These are phyloP conservation scores for Steinernema hermaphroditum DNA, from an alignment of 2,888 invertebrate genomes.

Conservation along the genomic window DNA sequence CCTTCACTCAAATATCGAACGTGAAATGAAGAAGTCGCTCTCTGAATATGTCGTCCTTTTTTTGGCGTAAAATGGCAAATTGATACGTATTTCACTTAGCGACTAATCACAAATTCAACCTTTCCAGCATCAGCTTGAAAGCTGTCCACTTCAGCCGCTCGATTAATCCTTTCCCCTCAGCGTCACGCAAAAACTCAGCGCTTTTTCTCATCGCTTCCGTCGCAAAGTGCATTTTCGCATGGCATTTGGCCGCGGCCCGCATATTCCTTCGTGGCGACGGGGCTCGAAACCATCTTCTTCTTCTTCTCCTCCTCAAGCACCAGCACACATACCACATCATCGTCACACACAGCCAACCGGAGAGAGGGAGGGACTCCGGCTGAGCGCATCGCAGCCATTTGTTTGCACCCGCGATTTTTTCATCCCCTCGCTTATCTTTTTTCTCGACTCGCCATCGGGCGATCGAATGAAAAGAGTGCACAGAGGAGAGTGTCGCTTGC, in stretches of 20 bases:
- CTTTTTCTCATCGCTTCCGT: not conserved
- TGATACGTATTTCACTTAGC: too few relatives aligned
- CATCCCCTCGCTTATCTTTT: constrained; percentile 26
- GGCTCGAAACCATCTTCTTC: not conserved
- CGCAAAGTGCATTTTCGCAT: constrained; percentile 24
- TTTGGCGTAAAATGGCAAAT: too few relatives aligned
- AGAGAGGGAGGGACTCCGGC: not conserved
- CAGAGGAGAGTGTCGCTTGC: not conserved
- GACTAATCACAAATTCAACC: not conserved
- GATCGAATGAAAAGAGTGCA: constrained; percentile 6
- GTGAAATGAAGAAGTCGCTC: too few relatives aligned
- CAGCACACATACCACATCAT: not conserved
- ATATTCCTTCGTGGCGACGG: not conserved
- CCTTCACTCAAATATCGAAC: too few relatives aligned
- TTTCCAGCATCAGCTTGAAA: not conserved
- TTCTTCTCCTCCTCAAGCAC: not conserved
- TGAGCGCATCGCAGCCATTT: constrained; percentile 30
- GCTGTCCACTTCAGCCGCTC: not conserved
- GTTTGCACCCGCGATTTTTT: constrained; percentile 30
- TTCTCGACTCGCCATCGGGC: constrained; percentile 3
- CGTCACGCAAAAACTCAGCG: not conserved
- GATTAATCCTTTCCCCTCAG: not conserved
- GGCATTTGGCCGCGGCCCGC: not conserved
- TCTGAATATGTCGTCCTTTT: too few relatives aligned
- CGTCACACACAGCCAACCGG: not conserved